Base-by-base conservation (phyloP, 2,797 vertebrate genomes). In the Tangara arthus region DNA sequence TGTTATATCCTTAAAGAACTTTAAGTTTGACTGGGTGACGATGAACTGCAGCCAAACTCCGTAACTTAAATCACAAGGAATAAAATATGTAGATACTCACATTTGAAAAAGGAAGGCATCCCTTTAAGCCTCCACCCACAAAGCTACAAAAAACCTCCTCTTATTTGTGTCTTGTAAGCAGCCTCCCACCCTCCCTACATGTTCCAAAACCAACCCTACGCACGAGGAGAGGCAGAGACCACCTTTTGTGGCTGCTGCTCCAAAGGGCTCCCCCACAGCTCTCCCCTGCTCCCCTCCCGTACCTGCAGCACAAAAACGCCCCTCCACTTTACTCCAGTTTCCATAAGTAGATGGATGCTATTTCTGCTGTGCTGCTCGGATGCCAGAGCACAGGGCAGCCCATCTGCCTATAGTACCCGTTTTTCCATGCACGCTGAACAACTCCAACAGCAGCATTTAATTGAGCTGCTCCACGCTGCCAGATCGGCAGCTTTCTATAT, bases 381-480 rank as follows among this genome's bases (percentile, higher is more conserved):
- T 92, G 92, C 95, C 91, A 93, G 82, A 34, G 87, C 80, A 94
- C 92, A 90, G 92, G 94, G 93, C 76, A 86, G 82, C 91, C 90
- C 95, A 85, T 95, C 92, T 87, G 91, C 95, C 91, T 64, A 7
- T 13, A 93, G 94, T 64, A 94, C 92, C 94, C 84, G 15, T 78
- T 94, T 85, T 89, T 75, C 86, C 87, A 88, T 28, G 57, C 92
- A 86, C 6, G 15, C 87, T 41, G 27, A 85, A 71, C 66, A 82
- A 73, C 88, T 89, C 42, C 3, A 95, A 88, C 83, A 81, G 89
- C 91, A 96, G 93, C 94, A 91, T 87, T 93, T 70, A 86, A 91
- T 1, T 39, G 93, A 97, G 90, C 95, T 89, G 84, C 66, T 93
- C 91, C 89, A 78, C 7, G 7, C 78, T 71, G 82, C 82, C 94